Percentiles rank a stretch among this genome's conserved stretches.
These are phyloP conservation scores for Hydropotes inermis DNA, from an alignment of 2,113 vertebrate species.

Conservation along the genomic window DNA sequence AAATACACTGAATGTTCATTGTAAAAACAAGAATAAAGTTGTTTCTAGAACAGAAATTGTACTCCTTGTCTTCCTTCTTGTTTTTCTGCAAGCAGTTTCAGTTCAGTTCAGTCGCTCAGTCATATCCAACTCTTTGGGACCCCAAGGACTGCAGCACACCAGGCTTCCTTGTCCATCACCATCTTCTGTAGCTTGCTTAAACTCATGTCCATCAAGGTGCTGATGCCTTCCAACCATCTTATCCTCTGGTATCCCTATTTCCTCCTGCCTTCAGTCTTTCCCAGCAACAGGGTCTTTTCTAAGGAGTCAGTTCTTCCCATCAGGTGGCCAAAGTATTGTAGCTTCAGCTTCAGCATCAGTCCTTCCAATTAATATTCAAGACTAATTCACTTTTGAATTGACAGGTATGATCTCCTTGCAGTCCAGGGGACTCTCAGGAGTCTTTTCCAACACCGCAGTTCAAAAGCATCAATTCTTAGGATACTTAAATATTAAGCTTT, in stretches of 20 bases:
- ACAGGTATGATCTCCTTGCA: neutral
- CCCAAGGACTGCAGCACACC: neutral
- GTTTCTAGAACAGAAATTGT: neutral
- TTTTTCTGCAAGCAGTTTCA: neutral
- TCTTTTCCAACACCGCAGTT: neutral
- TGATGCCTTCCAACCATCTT: neutral
- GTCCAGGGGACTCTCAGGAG: neutral
- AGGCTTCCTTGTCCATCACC: neutral
- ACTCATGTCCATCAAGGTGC: neutral
- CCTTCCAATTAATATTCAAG: neutral
- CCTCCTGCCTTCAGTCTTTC: neutral
- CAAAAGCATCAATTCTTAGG: neutral
- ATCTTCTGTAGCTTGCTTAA: neutral
- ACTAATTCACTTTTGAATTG: neutral
- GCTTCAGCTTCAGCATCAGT: neutral
- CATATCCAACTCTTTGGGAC: rapidly evolving
- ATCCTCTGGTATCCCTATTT: rapidly evolving
- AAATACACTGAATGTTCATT: neutral
- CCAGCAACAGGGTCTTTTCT: neutral
- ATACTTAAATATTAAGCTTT: neutral
- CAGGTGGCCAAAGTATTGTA: neutral
- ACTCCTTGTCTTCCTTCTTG: neutral
- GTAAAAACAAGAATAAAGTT: neutral
- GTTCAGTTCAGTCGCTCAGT: neutral
- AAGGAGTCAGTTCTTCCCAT: neutral